Conservation (phyloP, 2,113 vertebrate species). For the Planiliza haematocheilus region DNA sequence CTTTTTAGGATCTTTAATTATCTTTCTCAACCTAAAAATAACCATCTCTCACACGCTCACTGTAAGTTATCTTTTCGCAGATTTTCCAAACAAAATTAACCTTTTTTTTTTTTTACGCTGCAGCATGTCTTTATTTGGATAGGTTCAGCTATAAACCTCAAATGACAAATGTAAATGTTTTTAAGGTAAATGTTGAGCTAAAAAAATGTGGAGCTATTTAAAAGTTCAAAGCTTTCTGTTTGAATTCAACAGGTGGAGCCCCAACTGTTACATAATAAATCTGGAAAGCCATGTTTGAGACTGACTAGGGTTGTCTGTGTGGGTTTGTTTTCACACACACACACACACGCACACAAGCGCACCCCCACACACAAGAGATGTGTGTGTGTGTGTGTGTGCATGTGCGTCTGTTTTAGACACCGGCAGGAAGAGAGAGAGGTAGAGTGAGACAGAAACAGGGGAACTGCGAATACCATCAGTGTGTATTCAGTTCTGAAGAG, state of each 20-base stretch:
- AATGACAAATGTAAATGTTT: background rate
- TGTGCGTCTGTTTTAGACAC: slow-evolving; percentile 15
- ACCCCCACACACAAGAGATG: too few species aligned
- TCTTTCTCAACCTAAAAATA: slow-evolving; percentile 57
- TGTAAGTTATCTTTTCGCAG: slow-evolving; percentile 30
- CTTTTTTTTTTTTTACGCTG: slow-evolving; percentile 21
- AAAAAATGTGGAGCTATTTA: slow-evolving; percentile 24
- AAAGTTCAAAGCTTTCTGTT: slow-evolving; percentile 13
- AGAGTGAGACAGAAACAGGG: slow-evolving; percentile 23
- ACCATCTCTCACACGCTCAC: background rate
- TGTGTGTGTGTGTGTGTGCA: too few species aligned
- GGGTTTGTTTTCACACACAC: slow-evolving; percentile 5
- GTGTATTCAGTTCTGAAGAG: slow-evolving; percentile 16
- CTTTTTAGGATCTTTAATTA: slow-evolving; percentile 75
- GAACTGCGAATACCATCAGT: slow-evolving; percentile 10
- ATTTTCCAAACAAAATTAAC: slow-evolving; percentile 22
- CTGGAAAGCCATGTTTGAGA: slow-evolving; percentile 13
- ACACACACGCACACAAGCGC: too few species aligned
- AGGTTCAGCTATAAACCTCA: slow-evolving; percentile 1
- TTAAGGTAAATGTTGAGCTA: slow-evolving; percentile 3
- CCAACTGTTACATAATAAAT: slow-evolving; percentile 9
- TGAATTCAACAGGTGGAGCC: slow-evolving; percentile 42
- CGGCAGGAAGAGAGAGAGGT: background rate
- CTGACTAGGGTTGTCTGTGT: slow-evolving; percentile 6
- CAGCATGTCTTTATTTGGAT: slow-evolving; percentile 36